Conservation (phyloP, 2,797 vertebrate genomes). For the Coranthus polyacanthus region DNA sequence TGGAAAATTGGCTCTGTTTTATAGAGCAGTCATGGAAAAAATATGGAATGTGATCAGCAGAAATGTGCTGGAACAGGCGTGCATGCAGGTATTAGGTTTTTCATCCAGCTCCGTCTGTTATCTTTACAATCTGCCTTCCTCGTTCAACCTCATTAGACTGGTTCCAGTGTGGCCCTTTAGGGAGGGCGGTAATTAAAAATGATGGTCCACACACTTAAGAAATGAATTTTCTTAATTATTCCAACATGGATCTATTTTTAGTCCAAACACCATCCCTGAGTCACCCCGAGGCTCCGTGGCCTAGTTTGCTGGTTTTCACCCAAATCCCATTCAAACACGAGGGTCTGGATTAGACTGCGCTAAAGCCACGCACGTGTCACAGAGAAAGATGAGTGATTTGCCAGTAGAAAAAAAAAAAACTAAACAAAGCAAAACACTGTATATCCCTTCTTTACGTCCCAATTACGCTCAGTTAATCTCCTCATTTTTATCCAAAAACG, state of each 20-base stretch:
- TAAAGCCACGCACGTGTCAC: slow-evolving; percentile 63
- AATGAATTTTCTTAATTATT: slow-evolving; percentile 73
- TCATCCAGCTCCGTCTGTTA: slow-evolving; percentile 38
- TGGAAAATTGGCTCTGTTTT: slow-evolving; percentile 58
- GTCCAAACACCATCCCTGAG: slow-evolving; percentile 44
- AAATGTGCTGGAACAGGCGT: slow-evolving; percentile 37
- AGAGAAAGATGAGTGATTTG: slow-evolving; percentile 49
- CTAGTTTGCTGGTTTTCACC: slow-evolving; percentile 75
- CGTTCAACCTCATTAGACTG: slow-evolving; percentile 48
- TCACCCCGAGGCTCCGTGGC: slow-evolving; percentile 63
- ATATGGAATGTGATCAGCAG: slow-evolving; percentile 47
- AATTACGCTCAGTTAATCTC: slow-evolving; percentile 60
- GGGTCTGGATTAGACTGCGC: slow-evolving; percentile 67
- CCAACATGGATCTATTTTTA: slow-evolving; percentile 63
- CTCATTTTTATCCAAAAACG: slow-evolving; percentile 58
- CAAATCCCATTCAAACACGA: slow-evolving; percentile 65
- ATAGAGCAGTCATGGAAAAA: slow-evolving; percentile 50
- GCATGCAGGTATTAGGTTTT: slow-evolving; percentile 39
- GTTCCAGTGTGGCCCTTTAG: slow-evolving; percentile 50
- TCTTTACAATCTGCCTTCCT: slow-evolving; percentile 33
- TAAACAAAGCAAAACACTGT: slow-evolving; percentile 13
- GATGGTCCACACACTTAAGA: slow-evolving; percentile 49
- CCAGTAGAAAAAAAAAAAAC: not conserved
- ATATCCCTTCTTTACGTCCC: slow-evolving; percentile 51
- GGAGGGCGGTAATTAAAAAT: slow-evolving; percentile 69